phyloP scores from a whole-genome alignment of 2,113 vertebrate genomes.

The Amazona vittata region DNA sequence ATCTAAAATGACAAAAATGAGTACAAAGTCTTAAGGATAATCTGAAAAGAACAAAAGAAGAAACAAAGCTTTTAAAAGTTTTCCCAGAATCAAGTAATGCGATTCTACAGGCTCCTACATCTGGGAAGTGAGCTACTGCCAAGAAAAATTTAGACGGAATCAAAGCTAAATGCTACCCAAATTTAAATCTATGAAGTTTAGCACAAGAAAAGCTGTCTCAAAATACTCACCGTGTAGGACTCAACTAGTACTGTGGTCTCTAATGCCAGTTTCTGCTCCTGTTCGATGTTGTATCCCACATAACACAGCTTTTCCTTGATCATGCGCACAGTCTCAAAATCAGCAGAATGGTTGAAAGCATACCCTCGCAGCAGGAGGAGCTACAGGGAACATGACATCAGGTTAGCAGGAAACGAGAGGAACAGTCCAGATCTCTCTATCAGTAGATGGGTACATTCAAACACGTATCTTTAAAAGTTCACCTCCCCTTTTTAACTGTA shows the following conservation, averaged over 20 bases:
- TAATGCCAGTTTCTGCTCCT: constrained; percentile 96
- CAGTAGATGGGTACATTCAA: background rate
- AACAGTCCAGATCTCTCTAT: background rate
- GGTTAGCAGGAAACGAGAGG: background rate
- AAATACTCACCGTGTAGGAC: constrained; percentile 90
- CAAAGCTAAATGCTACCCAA: background rate
- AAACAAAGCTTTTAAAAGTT: background rate
- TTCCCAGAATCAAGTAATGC: background rate
- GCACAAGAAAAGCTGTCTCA: background rate
- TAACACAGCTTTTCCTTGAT: constrained; percentile 99
- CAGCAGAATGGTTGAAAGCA: constrained; percentile 97
- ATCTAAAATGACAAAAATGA: background rate
- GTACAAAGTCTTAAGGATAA: background rate
- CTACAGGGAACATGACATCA: constrained; percentile 53
- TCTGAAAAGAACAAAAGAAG: background rate
- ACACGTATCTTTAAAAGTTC: background rate
- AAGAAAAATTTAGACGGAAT: background rate
- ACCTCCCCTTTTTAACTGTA: background rate
- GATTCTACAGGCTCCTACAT: background rate
- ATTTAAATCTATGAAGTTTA: background rate
- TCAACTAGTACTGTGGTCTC: constrained; percentile 98
- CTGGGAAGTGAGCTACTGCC: background rate
- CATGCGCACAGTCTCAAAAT: constrained; percentile 98
- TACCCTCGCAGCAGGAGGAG: constrained; percentile 92
- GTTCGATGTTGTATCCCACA: constrained; percentile 98